These are phyloP conservation scores for Cyanistes caeruleus DNA, from an alignment of 2,113 vertebrate genomes.

Conservation along the genomic window DNA sequence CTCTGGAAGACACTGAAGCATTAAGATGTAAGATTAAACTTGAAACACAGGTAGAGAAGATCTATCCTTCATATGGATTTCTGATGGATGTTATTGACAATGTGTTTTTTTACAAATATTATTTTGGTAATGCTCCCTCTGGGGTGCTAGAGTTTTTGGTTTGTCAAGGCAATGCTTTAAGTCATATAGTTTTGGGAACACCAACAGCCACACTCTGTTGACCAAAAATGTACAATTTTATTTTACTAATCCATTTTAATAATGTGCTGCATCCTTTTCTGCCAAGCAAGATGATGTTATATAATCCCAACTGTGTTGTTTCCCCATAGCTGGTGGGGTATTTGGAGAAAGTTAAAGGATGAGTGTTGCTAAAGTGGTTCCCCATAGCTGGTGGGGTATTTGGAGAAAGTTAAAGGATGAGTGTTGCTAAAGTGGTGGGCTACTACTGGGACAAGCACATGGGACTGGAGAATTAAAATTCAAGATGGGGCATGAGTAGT, in stretches of 20 bases:
- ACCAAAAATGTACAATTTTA: not conserved
- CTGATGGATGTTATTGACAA: not conserved
- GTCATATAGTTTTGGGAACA: not conserved
- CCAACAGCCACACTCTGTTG: not conserved
- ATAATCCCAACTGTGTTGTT: not conserved
- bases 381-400: not conserved
- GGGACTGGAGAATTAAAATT: not conserved
- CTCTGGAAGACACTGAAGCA: not conserved
- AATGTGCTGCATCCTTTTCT: not conserved
- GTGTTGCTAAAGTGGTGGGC: not conserved
- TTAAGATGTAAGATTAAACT: not conserved
- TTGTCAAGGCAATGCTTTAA: not conserved
- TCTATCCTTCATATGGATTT: not conserved
- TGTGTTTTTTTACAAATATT: not conserved
- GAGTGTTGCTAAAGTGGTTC: not conserved
- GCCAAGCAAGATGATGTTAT: not conserved
- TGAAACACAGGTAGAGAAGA: not conserved
- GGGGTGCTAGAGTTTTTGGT: not conserved
- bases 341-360: not conserved
- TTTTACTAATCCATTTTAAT: not conserved
- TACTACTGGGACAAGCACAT: not conserved
- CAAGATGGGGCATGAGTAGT: accelerated
- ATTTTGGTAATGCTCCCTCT: not conserved
- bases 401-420: not conserved
- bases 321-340: not conserved